phyloP scores from a whole-genome alignment of 2,113 vertebrate species.

The Lepidiolamprologus cunningtoni region DNA sequence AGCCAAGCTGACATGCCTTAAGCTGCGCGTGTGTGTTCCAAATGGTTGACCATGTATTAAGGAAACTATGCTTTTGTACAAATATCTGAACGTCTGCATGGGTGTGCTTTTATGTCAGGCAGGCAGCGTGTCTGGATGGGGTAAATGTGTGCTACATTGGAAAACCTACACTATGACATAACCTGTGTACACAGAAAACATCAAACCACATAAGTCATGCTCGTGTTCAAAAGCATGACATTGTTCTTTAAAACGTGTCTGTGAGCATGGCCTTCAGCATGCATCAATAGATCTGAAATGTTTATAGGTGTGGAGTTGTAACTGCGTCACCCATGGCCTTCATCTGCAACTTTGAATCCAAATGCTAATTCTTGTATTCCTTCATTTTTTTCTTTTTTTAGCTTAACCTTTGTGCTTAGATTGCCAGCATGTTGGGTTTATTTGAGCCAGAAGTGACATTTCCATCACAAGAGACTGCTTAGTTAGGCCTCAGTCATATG shows the following conservation, averaged over 20 bases:
- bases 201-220: neutral
- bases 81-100: neutral
- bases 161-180: neutral
- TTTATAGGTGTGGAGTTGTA: neutral
- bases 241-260: neutral
- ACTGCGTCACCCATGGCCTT: rapidly evolving
- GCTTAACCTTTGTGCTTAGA: neutral
- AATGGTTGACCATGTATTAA: neutral
- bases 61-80: neutral
- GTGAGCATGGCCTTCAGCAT: neutral
- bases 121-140: neutral
- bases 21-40: neutral
- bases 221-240: neutral
- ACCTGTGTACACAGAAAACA: neutral
- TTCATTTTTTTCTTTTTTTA: neutral
- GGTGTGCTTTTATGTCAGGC: neutral
- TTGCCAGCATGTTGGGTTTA: neutral
- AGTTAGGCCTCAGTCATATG: too few relatives aligned
- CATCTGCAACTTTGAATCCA: neutral
- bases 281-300: neutral
- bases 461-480: rapidly evolving
- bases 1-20: neutral
- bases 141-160: neutral
- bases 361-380: neutral
- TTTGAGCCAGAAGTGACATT: neutral